A percentile compares a stretch with the other conserved stretches of the same genome.
Evolutionary conservation across 2,113 vertebrate genomes (phyloP).

Genomic region (Leuciscus idus): DNA sequence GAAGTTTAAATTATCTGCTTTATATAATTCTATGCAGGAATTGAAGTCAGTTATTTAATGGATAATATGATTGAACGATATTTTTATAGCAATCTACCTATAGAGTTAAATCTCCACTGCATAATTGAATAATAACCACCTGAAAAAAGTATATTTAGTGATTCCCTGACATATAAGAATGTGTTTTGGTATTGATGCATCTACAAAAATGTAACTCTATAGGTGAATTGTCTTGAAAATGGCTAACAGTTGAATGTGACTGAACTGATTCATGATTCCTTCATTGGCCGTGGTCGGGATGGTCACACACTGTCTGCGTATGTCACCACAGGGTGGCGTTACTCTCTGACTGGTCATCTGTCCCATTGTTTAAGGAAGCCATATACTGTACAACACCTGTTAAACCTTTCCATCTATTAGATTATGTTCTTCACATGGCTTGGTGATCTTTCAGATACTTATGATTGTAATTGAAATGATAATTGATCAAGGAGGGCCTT

Average conservation of each 20-base stretch:
- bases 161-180: not conserved
- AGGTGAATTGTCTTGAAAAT: conserved; percentile 61
- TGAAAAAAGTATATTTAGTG: conserved; percentile 7
- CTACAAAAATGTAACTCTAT: conserved; percentile 36
- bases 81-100: conserved; percentile 62
- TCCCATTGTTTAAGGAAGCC: conserved; percentile 39
- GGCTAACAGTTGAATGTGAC: conserved; percentile 68
- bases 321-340: not conserved
- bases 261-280: conserved; percentile 37
- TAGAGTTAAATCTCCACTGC: conserved; percentile 34
- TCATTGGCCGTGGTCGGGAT: not conserved
- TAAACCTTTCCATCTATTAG: conserved; percentile 16
- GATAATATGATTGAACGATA: conserved; percentile 59
- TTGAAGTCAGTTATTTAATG: conserved; percentile 73
- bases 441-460: conserved; percentile 7
- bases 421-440: conserved; percentile 15
- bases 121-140: not conserved
- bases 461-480: not conserved
- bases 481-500: not conserved
- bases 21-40: conserved; percentile 68
- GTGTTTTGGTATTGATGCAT: not conserved
- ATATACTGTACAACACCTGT: conserved; percentile 19
- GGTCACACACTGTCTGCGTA: not conserved
- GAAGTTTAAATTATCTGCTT: conserved; percentile 58
- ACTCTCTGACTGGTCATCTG: not conserved